These are phyloP conservation scores for Dasypolia templi DNA, from an alignment of 2,888 invertebrate genomes.

Conservation along the genomic window DNA sequence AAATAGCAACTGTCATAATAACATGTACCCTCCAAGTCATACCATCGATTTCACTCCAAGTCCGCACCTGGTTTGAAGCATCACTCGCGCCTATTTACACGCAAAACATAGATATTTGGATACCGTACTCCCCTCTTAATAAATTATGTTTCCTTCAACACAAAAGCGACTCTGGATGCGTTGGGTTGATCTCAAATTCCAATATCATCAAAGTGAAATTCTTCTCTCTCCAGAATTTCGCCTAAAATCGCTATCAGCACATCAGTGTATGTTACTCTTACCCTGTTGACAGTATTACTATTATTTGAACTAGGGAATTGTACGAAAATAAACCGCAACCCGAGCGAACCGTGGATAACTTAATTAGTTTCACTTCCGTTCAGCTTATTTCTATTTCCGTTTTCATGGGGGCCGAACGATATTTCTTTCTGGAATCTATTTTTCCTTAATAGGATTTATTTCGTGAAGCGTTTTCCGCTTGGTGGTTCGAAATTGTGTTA, in stretches of 20 bases:
- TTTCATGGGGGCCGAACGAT: conserved; percentile 83
- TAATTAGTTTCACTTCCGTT: conserved; percentile 90
- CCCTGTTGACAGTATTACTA: conserved; percentile 88
- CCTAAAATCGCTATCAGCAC: conserved; percentile 83
- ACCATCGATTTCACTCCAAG: conserved; percentile 84
- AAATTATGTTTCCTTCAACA: conserved; percentile 63
- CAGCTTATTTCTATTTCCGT: conserved; percentile 89
- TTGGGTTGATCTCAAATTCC: conserved; percentile 70
- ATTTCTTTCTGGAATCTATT: conserved; percentile 86
- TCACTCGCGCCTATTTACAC: conserved; percentile 88
- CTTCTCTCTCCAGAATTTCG: conserved; percentile 80
- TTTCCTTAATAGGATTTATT: conserved; percentile 88
- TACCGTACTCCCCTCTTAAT: conserved; percentile 82
- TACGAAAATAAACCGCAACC: conserved; percentile 88
- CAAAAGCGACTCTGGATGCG: conserved; percentile 71
- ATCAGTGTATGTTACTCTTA: conserved; percentile 84
- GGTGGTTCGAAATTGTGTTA: conserved; percentile 73
- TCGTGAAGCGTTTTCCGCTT: conserved; percentile 76
- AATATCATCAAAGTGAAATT: conserved; percentile 64
- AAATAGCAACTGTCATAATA: conserved; percentile 89
- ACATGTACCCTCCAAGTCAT: conserved; percentile 84
- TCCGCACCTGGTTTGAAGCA: conserved; percentile 88
- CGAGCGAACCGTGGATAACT: conserved; percentile 87
- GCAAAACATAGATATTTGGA: conserved; percentile 89
- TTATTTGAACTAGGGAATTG: conserved; percentile 84